Base-by-base conservation (phyloP, 2,113 vertebrate species). In the Tauraco erythrolophus region DNA sequence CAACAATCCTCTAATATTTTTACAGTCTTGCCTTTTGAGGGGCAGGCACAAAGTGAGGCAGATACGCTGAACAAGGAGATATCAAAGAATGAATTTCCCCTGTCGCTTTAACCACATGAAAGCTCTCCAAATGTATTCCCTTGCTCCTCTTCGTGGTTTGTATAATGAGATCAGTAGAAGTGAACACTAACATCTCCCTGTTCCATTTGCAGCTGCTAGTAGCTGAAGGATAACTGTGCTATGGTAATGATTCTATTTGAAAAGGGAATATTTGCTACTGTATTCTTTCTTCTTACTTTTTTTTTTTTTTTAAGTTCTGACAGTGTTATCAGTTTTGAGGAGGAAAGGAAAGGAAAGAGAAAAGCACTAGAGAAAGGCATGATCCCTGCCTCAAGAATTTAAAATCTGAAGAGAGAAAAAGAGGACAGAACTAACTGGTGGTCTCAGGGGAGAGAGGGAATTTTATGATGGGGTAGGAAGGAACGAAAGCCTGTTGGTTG, bases 161-260 rank as follows among this genome's bases (percentile, higher is more conserved):
- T 95, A 97, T 98, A 98, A 97, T 96, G 94, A 98, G 97, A 98
- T 97, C 90, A 97, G 95, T 97, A 94, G 94, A 97, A 95, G 92
- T 88, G 97, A 97, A 92, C 83, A 93, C 89, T 98, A 96, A 91
- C 75, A 95, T 96, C 87, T 96, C 92, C 75, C 81, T 90, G 80
- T 96, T 98, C 92, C 93, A 85, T 96, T 96, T 95, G 91, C 94
- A 92, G 88, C 69, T 98, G 71, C 86, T 89, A 95, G 93, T 85
- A 95, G 96, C 88, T 96, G 93, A 93, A 97, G 74, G 82, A 61
- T 87, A 80, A 92, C 96, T 86, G 84, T 74, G 78, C 75, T 91
- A 81, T 86, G 97, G 92, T 95, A 96, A 96, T 95, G 93, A 84
- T 94, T 97, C 71, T 88, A 27, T 97, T 96, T 96, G 92, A 96